Conservation (phyloP, 2,888 invertebrate genomes). For the Allacma fusca region DNA sequence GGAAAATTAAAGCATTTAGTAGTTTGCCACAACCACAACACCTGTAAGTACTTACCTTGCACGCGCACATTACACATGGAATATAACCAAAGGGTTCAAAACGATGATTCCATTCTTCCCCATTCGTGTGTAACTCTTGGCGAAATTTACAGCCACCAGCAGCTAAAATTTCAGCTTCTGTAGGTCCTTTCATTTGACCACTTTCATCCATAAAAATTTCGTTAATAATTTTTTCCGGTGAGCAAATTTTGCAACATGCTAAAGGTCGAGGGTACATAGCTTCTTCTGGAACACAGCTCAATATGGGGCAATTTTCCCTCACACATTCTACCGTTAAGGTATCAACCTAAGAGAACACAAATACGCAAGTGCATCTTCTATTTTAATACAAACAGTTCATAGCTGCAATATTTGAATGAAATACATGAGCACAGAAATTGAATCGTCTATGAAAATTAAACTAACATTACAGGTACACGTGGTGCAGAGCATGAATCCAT, state of each 20-base stretch:
- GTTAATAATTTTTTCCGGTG: conserved; percentile 63
- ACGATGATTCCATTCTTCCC: conserved; percentile 87
- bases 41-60: conserved; percentile 87
- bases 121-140: conserved; percentile 75
- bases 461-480: conserved; percentile 84
- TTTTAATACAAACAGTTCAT: too few species aligned
- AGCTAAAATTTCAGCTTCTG: conserved; percentile 75
- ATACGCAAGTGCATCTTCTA: too few species aligned
- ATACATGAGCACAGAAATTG: too few species aligned
- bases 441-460: too few species aligned
- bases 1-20: too few species aligned
- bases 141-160: conserved; percentile 77
- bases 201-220: conserved; percentile 57
- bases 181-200: conserved; percentile 60
- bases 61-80: conserved; percentile 88
- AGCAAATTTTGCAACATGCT: conserved; percentile 83
- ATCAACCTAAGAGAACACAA: conserved; percentile 65
- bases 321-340: conserved; percentile 80
- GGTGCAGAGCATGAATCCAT: conserved; percentile 90
- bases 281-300: conserved; percentile 77
- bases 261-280: conserved; percentile 78
- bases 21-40: too few species aligned
- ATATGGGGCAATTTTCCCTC: conserved; percentile 76
- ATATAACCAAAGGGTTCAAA: conserved; percentile 87
- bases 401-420: too few species aligned